phyloP scores from a whole-genome alignment of 2,888 invertebrate genomes.

The Andrena dorsata region DNA sequence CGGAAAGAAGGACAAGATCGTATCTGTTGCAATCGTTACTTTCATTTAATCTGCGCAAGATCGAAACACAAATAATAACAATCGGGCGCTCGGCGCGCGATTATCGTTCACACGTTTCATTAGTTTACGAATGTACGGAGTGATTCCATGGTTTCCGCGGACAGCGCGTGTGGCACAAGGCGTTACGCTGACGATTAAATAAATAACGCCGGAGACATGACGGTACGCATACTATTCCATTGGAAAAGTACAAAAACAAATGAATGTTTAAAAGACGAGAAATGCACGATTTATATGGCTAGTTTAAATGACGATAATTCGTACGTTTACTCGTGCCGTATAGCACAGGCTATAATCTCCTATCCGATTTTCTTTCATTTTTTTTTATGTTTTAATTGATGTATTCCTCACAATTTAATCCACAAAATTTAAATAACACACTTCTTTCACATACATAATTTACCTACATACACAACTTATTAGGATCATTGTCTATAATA shows the following conservation, averaged over 20 bases:
- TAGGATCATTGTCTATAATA: conserved; percentile 59
- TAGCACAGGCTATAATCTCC: conserved; percentile 13
- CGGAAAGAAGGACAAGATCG: background rate
- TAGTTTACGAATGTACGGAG: conserved; percentile 55
- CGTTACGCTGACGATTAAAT: conserved; percentile 51
- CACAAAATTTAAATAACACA: conserved; percentile 60
- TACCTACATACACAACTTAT: conserved; percentile 60
- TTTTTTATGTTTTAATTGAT: conserved; percentile 26
- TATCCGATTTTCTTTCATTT: conserved; percentile 7
- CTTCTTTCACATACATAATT: conserved; percentile 61
- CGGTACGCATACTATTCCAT: conserved; percentile 18
- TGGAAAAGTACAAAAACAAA: conserved; percentile 71
- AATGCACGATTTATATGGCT: conserved; percentile 45
- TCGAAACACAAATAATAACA: conserved; percentile 70
- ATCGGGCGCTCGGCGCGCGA: conserved; percentile 31
- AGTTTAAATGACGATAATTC: conserved; percentile 32
- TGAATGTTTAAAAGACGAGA: conserved; percentile 46
- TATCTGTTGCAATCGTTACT: conserved; percentile 48
- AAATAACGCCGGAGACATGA: conserved; percentile 47
- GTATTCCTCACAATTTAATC: conserved; percentile 41
- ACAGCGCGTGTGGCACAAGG: conserved; percentile 47
- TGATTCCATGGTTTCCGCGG: conserved; percentile 36
- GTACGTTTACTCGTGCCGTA: conserved; percentile 20
- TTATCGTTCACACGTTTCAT: conserved; percentile 51
- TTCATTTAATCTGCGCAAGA: conserved; percentile 72